Base-by-base conservation (phyloP, 2,113 vertebrate genomes). In the Climacteris rufus region DNA sequence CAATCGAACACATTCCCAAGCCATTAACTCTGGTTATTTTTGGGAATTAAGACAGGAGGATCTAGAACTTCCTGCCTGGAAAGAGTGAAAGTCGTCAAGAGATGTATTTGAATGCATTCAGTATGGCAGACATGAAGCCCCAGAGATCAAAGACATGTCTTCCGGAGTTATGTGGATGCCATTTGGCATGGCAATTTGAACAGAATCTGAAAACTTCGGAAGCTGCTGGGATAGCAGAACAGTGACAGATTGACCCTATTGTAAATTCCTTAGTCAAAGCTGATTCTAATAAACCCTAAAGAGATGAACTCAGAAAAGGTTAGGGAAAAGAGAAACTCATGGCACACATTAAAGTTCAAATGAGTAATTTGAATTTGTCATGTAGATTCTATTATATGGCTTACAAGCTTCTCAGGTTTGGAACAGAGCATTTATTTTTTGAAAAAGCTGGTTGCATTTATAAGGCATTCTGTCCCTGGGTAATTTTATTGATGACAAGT, bases 361-460 rank as follows among this genome's bases (percentile, higher is more conserved):
- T 77, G 53, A 95, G 37, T 49, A 88, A 90, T 65, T n/a, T n/a
- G n/a, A n/a, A n/a, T n/a, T n/a, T 77, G 45, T 54, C 42, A 53
- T 69, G 24, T 61, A 83, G 42, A 50, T 93, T 52, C 39, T 74
- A 1, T 92, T 87, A 86, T 74, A 50, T 83, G 59, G 66, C 33
- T 86, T 88, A 69, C 50, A 35, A 63, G 12, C 33, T 65, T 77
- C 59, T 77, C 25, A 24, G 63, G 25, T 72, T 80, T 92, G 71
- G 66, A 72, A 44, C 4, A 54, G 11, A 28, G 10, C 3, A 30
- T 83, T 83, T 80, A 50, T 71, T 69, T 80, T 71, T 79, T 76
- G 1, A 44, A 52, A 82, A 72, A 44, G 11, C 19, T 77, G 31
- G 3, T 80, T 71, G 15, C 15, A 24, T 76, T 91, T 53, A 39